phyloP scores from a whole-genome alignment of 1,140 invertebrate species.

The Caenorhabditis briggsae region DNA sequence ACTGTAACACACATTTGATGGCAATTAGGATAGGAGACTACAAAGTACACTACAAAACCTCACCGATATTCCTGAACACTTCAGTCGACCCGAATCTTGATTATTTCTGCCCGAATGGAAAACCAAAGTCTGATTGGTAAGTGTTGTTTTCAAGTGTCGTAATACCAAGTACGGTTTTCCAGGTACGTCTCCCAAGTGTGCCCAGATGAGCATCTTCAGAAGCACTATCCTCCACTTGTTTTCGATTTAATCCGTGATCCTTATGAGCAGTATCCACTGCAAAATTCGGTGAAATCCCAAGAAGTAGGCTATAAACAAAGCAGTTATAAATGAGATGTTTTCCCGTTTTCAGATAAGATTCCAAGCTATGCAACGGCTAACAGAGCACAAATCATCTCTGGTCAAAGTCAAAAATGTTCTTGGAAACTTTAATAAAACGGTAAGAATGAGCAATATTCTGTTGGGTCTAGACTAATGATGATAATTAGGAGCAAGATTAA shows the following conservation, averaged over 20 bases:
- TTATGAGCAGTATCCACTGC: slow-evolving; percentile 72
- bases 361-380: slow-evolving; percentile 35
- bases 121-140: slow-evolving; percentile 73
- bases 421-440: slow-evolving; percentile 34
- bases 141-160: not conserved
- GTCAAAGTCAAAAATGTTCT: slow-evolving; percentile 43
- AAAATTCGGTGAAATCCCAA: slow-evolving; percentile 42
- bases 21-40: slow-evolving; percentile 75
- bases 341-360: slow-evolving; percentile 32
- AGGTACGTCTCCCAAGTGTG: slow-evolving; percentile 77
- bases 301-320: not conserved
- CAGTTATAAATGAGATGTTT: not conserved
- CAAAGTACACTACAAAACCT: slow-evolving; percentile 77
- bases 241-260: slow-evolving; percentile 73
- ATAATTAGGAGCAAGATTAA: too few species aligned
- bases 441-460: not conserved
- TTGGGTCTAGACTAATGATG: not conserved
- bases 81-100: slow-evolving; percentile 72
- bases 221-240: slow-evolving; percentile 74
- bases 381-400: slow-evolving; percentile 1
- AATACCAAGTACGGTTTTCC: slow-evolving; percentile 34
- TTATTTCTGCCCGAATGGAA: slow-evolving; percentile 74
- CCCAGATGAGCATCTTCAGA: slow-evolving; percentile 72
- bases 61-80: slow-evolving; percentile 76
- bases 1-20: slow-evolving; percentile 76